Evolutionary conservation across 2,888 invertebrate genomes (phyloP).

Genomic region (Periphyllus acericola): DNA sequence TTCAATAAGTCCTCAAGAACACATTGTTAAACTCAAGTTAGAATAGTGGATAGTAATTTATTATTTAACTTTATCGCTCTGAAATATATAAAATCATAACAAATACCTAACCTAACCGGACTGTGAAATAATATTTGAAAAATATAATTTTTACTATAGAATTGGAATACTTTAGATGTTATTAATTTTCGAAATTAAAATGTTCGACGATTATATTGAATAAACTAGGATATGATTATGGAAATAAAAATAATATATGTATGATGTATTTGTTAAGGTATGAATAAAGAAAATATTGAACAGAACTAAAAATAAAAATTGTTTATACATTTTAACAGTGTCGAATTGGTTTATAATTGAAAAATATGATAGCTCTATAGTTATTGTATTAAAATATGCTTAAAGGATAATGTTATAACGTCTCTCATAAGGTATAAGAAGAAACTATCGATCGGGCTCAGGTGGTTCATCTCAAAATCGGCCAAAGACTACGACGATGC

Average conservation of each 20-base stretch:
- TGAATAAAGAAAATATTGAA: background rate
- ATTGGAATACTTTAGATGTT: too few species aligned
- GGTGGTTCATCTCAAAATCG: slow-evolving; percentile 53
- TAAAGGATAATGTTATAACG: slow-evolving; percentile 10
- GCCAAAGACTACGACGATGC: slow-evolving; percentile 31
- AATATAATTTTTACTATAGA: too few species aligned
- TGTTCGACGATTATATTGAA: too few species aligned
- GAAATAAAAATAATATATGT: background rate
- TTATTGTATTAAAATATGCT: slow-evolving; percentile 1
- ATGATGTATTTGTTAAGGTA: background rate
- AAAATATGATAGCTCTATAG: background rate
- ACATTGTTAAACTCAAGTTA: too few species aligned
- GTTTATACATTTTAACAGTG: background rate
- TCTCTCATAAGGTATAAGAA: slow-evolving; percentile 19
- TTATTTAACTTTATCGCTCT: too few species aligned
- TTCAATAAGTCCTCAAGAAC: too few species aligned
- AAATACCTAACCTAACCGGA: too few species aligned
- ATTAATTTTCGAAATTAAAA: too few species aligned
- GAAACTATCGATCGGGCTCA: slow-evolving; percentile 44
- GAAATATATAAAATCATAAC: too few species aligned
- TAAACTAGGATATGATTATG: too few species aligned
- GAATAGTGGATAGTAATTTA: too few species aligned
- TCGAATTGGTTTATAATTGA: background rate
- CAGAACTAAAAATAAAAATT: background rate
- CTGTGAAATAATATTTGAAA: too few species aligned